Conservation (phyloP, 2,113 vertebrate genomes). For the Sarotherodon lohbergeri region DNA sequence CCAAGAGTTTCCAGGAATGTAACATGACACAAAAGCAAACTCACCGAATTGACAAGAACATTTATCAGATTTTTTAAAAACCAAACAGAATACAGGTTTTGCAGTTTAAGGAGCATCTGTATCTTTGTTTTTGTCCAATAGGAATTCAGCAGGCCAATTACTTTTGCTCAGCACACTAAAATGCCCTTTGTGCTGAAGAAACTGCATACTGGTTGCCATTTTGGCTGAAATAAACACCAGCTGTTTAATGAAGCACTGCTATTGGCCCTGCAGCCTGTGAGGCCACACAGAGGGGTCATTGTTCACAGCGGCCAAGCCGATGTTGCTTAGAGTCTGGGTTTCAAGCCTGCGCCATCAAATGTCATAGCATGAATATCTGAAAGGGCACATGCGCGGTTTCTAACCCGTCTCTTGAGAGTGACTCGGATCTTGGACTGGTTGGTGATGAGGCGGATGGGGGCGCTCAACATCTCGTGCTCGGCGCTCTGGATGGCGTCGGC, state of each 20-base stretch:
- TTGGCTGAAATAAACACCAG: not conserved
- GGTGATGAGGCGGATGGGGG: slow-evolving; percentile 95
- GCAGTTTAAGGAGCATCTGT: not conserved
- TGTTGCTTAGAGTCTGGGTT: not conserved
- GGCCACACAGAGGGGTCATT: not conserved
- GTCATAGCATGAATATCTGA: not conserved
- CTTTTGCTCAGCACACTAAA: not conserved
- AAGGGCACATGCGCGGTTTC: not conserved
- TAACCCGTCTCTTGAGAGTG: slow-evolving; percentile 95
- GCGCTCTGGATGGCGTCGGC: slow-evolving; percentile 95
- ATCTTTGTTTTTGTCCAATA: not conserved
- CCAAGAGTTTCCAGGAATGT: not conserved
- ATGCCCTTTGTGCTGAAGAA: not conserved
- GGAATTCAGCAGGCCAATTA: not conserved
- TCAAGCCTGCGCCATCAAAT: not conserved
- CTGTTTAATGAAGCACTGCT: not conserved
- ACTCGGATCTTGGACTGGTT: slow-evolving; percentile 97
- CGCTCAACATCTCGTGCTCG: slow-evolving; percentile 92
- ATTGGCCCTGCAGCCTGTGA: not conserved
- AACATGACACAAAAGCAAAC: not conserved
- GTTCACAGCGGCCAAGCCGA: not conserved
- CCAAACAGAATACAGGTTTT: not conserved
- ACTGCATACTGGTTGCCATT: not conserved
- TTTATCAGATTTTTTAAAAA: not conserved
- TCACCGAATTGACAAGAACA: not conserved